Conservation (phyloP, 2,113 vertebrate species). For the Lepus americanus region DNA sequence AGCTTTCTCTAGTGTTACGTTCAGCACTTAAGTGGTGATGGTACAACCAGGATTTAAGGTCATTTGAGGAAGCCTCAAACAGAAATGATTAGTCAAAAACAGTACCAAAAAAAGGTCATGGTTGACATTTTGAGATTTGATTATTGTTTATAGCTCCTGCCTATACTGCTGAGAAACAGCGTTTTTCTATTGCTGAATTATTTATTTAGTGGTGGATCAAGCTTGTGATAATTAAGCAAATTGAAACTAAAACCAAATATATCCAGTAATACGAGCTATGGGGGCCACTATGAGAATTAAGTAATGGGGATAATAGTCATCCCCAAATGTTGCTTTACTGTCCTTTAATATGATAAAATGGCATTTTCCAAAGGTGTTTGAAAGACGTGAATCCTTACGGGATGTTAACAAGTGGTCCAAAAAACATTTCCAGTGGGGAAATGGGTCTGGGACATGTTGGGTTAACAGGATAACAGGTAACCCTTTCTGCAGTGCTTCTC, state of each 20-base stretch:
- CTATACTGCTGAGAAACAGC: too few relatives aligned
- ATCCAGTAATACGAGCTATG: not conserved
- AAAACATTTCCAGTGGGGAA: not conserved
- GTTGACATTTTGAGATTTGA: too few relatives aligned
- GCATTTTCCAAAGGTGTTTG: not conserved
- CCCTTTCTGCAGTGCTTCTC: not conserved
- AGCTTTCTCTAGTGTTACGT: not conserved
- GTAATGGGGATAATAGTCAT: not conserved
- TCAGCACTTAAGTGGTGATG: not conserved
- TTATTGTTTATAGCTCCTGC: too few relatives aligned
- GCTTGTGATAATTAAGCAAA: too few relatives aligned
- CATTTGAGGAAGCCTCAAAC: not conserved
- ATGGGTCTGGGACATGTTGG: not conserved
- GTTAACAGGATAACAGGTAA: not conserved
- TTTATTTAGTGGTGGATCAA: too few relatives aligned
- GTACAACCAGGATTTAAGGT: not conserved
- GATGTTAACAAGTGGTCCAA: not conserved
- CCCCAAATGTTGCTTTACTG: not conserved
- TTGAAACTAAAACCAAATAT: too few relatives aligned
- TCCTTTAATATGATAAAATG: conserved; percentile 29
- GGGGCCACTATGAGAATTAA: not conserved
- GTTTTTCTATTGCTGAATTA: too few relatives aligned
- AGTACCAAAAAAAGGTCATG: too few relatives aligned
- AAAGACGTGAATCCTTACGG: not conserved
- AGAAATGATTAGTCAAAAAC: not conserved